Conservation (phyloP, 2,797 vertebrate species). For the Sus cebifrons region DNA sequence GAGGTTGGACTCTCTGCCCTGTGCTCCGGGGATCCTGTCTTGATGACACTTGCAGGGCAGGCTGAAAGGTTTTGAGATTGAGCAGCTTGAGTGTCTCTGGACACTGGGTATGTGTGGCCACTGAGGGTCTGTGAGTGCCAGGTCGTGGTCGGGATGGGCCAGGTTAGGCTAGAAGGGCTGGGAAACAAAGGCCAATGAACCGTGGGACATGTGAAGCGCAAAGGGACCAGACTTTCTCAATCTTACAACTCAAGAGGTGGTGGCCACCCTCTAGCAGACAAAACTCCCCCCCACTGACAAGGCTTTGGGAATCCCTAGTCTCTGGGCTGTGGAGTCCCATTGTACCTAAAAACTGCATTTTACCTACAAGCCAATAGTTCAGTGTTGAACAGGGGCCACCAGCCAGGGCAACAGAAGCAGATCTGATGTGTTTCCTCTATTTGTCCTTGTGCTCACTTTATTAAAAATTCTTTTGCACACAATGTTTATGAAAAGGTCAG, state of each 20-base stretch:
- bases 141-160: conserved; percentile 84
- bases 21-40: conserved; percentile 92
- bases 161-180: conserved; percentile 86
- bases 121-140: conserved; percentile 40
- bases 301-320: conserved; percentile 82
- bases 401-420: conserved; percentile 88
- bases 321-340: conserved; percentile 83
- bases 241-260: conserved; percentile 64
- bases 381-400: conserved; percentile 81
- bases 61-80: conserved; percentile 90
- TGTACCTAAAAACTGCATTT: conserved; percentile 78
- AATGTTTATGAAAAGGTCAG: conserved; percentile 89
- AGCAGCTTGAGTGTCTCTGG: conserved; percentile 89
- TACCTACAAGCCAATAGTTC: conserved; percentile 84
- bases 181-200: conserved; percentile 80
- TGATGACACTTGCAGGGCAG: conserved; percentile 91
- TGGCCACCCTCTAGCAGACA: conserved; percentile 62
- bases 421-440: conserved; percentile 89
- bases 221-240: conserved; percentile 87
- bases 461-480: conserved; percentile 91
- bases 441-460: conserved; percentile 89
- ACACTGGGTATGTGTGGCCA: conserved; percentile 63
- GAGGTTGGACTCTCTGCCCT: conserved; percentile 92
- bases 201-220: conserved; percentile 77
- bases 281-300: conserved; percentile 80